Evolutionary conservation across 2,888 invertebrate genomes (phyloP).

Genomic region (Ormyrus pomaceus): DNA sequence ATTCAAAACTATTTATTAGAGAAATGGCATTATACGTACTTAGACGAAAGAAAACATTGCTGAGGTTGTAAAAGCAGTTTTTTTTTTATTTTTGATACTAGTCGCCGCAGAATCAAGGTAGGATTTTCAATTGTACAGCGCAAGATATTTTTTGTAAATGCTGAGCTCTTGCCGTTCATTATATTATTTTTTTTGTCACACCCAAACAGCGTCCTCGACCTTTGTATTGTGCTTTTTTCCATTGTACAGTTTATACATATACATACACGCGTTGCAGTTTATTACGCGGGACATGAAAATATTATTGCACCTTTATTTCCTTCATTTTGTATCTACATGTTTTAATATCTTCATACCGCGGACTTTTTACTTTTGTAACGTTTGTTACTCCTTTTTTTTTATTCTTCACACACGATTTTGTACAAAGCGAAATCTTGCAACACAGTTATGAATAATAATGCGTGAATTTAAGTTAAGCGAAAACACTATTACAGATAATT

Average conservation of each 20-base stretch:
- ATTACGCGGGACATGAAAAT: slow-evolving; percentile 29
- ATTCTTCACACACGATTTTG: slow-evolving; percentile 35
- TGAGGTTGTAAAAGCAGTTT: slow-evolving; percentile 17
- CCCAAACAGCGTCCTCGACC: slow-evolving; percentile 15
- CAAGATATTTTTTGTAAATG: slow-evolving; percentile 62
- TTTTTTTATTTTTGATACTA: slow-evolving; percentile 50
- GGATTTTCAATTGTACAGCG: slow-evolving; percentile 61
- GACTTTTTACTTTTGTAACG: slow-evolving; percentile 15
- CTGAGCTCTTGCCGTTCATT: slow-evolving; percentile 63
- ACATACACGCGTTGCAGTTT: slow-evolving; percentile 30
- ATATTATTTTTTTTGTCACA: slow-evolving; percentile 14
- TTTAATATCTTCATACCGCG: slow-evolving; percentile 3
- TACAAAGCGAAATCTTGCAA: slow-evolving; percentile 48
- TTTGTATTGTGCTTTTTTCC: slow-evolving; percentile 48
- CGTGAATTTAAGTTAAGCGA: slow-evolving; percentile 45
- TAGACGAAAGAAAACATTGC: background rate
- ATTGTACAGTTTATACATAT: slow-evolving; percentile 60
- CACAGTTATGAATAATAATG: slow-evolving; percentile 22
- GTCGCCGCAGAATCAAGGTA: slow-evolving; percentile 55
- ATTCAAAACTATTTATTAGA: slow-evolving; percentile 10
- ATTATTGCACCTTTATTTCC: slow-evolving; percentile 10
- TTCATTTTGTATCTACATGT: background rate
- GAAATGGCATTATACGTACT: background rate
- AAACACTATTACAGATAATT: slow-evolving; percentile 57
- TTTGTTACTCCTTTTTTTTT: slow-evolving; percentile 21